phyloP scores from a whole-genome alignment of 2,113 vertebrate genomes.

The Cyprinodon tularosa region DNA sequence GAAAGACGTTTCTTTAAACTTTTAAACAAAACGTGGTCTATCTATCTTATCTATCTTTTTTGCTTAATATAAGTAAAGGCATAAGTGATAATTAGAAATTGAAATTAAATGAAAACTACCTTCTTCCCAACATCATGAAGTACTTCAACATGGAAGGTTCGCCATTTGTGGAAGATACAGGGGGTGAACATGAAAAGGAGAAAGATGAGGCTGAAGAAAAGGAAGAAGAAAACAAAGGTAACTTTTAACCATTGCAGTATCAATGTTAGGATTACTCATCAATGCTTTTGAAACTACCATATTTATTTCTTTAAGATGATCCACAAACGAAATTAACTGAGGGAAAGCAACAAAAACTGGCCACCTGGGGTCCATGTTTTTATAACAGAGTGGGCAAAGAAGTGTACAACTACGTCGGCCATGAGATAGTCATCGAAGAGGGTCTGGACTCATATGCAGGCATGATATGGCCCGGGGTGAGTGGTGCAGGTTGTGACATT shows the following conservation, averaged over 20 bases:
- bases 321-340: conserved; percentile 12
- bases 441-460: conserved; percentile 67
- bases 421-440: conserved; percentile 68
- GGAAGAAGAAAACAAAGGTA: conserved; percentile 16
- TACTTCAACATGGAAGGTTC: conserved; percentile 42
- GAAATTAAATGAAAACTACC: neutral
- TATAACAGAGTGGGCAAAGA: conserved; percentile 55
- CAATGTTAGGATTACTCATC: neutral
- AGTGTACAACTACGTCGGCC: conserved; percentile 53
- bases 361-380: conserved; percentile 54
- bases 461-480: conserved; percentile 75
- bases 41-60: neutral
- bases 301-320: conserved; percentile 25
- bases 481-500: conserved; percentile 11
- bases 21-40: neutral
- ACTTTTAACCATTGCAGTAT: neutral
- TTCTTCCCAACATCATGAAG: neutral
- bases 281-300: neutral
- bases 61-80: neutral
- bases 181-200: neutral
- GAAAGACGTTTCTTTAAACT: neutral
- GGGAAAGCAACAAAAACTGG: conserved; percentile 11
- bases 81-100: neutral
- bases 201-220: neutral
- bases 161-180: conserved; percentile 8